Evolutionary conservation across 2,113 vertebrate genomes (phyloP).

Genomic region (Trogon melanurus): DNA sequence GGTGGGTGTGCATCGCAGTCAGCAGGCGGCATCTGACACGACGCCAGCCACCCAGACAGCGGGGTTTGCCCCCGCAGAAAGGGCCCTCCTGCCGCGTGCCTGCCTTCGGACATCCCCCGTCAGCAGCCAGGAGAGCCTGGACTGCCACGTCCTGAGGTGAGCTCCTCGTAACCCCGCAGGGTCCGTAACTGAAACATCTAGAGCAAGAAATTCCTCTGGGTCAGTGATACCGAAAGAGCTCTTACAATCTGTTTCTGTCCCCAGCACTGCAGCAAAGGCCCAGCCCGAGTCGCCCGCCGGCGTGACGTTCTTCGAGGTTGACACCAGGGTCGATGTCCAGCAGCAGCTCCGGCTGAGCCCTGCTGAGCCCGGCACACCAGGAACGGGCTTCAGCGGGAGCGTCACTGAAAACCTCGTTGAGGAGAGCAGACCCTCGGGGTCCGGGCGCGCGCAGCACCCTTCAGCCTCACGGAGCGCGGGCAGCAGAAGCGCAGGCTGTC

Average conservation of each 20-base stretch:
- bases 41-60: background rate
- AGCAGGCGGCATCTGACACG: background rate
- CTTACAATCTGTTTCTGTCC: background rate
- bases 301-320: background rate
- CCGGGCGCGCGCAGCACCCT: background rate
- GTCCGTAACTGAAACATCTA: background rate
- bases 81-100: no score
- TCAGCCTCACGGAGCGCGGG: background rate
- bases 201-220: background rate
- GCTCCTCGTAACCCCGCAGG: background rate
- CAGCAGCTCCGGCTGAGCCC: background rate
- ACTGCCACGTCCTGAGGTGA: background rate
- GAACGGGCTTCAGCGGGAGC: fast-evolving
- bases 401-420: fast-evolving
- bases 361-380: fast-evolving
- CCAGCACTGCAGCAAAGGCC: background rate
- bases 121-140: background rate
- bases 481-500: background rate
- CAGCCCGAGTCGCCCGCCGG: background rate
- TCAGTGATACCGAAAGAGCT: background rate
- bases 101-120: background rate
- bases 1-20: background rate
- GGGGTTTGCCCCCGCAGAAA: background rate
- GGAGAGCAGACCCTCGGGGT: background rate
- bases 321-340: background rate